Evolutionary conservation across 2,113 vertebrate genomes (phyloP).

Genomic region (Lasiurus borealis): DNA sequence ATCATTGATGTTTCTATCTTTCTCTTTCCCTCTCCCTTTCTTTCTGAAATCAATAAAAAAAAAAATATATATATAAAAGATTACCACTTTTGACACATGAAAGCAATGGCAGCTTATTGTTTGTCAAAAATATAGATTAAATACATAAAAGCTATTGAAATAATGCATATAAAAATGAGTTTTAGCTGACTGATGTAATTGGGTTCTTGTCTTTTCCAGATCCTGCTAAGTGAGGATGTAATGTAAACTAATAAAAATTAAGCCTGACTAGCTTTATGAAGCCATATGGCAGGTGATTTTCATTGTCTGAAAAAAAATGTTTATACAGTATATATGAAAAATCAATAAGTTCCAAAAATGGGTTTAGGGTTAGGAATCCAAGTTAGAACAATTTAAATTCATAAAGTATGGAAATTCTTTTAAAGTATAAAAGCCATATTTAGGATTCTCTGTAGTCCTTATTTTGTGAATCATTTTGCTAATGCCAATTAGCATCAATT

Average conservation of each 20-base stretch:
- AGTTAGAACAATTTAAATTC: constrained; percentile 37
- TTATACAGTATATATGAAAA: constrained; percentile 48
- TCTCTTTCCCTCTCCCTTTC: too few species aligned
- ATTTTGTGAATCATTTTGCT: background rate
- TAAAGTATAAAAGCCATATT: background rate
- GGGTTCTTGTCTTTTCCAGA: constrained; percentile 58
- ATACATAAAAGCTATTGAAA: constrained; percentile 2
- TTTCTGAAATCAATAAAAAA: too few species aligned
- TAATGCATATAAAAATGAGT: background rate
- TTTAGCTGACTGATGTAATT: constrained; percentile 53
- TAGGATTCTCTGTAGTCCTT: background rate
- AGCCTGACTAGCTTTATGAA: constrained; percentile 69
- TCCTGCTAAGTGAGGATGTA: constrained; percentile 45
- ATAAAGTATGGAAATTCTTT: constrained; percentile 63
- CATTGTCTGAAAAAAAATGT: constrained; percentile 48
- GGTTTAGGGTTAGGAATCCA: constrained; percentile 65
- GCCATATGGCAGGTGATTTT: constrained; percentile 61
- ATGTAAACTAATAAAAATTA: constrained; percentile 78
- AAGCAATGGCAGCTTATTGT: background rate
- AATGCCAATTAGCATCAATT: background rate
- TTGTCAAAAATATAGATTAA: background rate
- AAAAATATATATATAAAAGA: too few species aligned
- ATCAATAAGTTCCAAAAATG: constrained; percentile 67
- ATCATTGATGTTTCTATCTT: too few species aligned
- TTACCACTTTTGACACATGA: background rate